Evolutionary conservation across 2,113 vertebrate species (phyloP).

Genomic region (Petroica traversi): DNA sequence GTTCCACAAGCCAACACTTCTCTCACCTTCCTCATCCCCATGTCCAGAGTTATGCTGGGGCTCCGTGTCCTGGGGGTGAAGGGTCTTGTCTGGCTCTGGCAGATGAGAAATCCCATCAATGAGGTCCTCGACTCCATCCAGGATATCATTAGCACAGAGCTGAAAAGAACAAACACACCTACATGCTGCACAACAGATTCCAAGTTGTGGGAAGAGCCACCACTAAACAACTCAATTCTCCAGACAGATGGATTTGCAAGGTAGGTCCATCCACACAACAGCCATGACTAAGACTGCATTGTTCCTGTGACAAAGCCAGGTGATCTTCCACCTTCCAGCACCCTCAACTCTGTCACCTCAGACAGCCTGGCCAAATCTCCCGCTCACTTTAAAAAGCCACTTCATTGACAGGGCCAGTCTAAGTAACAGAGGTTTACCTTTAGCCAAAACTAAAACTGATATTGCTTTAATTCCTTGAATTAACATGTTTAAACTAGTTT

Average conservation of each 20-base stretch:
- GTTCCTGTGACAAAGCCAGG: background rate
- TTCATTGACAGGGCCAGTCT: background rate
- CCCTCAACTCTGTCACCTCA: background rate
- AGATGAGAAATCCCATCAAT: constrained; percentile 89
- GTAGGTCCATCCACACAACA: background rate
- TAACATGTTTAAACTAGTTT: background rate
- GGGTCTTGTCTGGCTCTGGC: constrained; percentile 85
- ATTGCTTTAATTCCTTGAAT: background rate
- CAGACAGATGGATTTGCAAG: background rate
- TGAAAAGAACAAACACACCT: constrained; percentile 61
- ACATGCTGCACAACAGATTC: background rate
- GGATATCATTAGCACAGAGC: constrained; percentile 90
- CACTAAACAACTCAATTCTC: background rate
- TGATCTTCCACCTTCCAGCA: background rate
- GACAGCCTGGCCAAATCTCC: background rate
- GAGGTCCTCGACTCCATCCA: constrained; percentile 87
- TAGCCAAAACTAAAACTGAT: background rate
- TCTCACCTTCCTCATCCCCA: constrained; percentile 77
- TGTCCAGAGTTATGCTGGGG: constrained; percentile 76
- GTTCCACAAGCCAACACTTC: background rate
- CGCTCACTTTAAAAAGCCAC: background rate
- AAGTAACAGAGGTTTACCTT: background rate
- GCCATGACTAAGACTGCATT: background rate
- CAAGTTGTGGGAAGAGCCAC: background rate
- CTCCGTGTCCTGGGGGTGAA: constrained; percentile 80